Percentiles rank a stretch among this genome's conserved stretches.
phyloP scores from a whole-genome alignment of 64 coral and sea anemone genomes.

The Pocillopora damicornis region DNA sequence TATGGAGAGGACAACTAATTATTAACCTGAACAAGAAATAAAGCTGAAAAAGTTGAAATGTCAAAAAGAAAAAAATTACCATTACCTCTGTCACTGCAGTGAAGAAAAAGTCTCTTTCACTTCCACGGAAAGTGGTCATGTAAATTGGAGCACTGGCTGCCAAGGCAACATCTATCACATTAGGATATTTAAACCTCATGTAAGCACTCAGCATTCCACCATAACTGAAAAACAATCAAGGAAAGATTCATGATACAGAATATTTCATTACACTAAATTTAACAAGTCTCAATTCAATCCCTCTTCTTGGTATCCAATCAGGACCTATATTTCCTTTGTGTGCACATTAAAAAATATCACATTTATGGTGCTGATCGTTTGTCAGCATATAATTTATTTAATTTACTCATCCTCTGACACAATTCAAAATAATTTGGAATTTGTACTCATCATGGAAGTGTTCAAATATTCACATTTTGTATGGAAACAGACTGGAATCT shows the following conservation, averaged over 20 bases:
- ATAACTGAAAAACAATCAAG: slow-evolving; percentile 58
- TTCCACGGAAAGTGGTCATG: slow-evolving; percentile 40
- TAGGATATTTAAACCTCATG: slow-evolving; percentile 92
- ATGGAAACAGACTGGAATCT: no score
- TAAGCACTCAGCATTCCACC: slow-evolving; percentile 93
- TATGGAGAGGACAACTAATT: no score
- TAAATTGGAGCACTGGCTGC: slow-evolving; percentile 96
- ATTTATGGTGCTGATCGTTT: no score
- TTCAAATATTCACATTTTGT: no score
- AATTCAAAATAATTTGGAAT: no score
- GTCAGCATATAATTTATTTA: no score
- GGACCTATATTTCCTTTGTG: no score
- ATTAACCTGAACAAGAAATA: no score
- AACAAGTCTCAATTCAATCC: background rate
- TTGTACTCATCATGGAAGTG: no score
- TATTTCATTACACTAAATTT: background rate
- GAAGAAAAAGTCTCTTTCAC: slow-evolving; percentile 57
- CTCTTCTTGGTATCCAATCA: background rate
- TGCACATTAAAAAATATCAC: no score
- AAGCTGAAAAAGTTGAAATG: no score
- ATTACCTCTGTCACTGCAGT: slow-evolving; percentile 78
- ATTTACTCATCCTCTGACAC: no score
- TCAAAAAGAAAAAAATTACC: background rate
- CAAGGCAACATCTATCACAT: slow-evolving; percentile 81
- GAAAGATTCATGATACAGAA: background rate